A percentile compares a stretch with the other conserved stretches of the same genome.
phyloP scores from a whole-genome alignment of 2,113 vertebrate genomes.

The Salminus brasiliensis region DNA sequence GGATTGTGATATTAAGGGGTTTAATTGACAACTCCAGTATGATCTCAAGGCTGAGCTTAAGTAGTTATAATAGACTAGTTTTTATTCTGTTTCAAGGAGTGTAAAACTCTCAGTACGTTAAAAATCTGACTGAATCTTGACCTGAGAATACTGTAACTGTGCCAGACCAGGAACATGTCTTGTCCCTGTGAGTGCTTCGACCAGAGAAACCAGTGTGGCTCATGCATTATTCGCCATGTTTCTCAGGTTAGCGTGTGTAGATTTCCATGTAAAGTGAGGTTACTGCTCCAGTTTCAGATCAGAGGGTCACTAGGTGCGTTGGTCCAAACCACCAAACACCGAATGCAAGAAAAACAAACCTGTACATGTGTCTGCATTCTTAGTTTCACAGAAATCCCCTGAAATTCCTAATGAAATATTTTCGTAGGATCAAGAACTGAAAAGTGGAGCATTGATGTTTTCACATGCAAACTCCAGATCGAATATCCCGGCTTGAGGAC shows the following conservation, averaged over 20 bases:
- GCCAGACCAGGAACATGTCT: no score
- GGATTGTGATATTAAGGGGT: no score
- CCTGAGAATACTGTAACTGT: background rate
- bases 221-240: slow-evolving; percentile 38
- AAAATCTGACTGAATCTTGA: background rate
- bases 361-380: background rate
- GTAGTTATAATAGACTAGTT: no score
- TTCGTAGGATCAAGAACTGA: background rate
- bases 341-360: background rate
- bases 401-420: background rate
- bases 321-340: background rate
- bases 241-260: slow-evolving; percentile 20
- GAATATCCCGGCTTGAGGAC: slow-evolving; percentile 39
- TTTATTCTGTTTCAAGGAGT: no score
- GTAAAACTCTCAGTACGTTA: no score
- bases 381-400: background rate
- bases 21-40: no score
- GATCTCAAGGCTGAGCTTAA: no score
- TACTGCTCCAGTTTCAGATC: slow-evolving; percentile 18
- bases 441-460: background rate
- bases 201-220: background rate
- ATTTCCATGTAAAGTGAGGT: slow-evolving; percentile 54
- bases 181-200: background rate
- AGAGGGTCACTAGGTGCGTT: background rate
- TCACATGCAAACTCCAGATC: slow-evolving; percentile 31